phyloP scores from a whole-genome alignment of 2,888 invertebrate species.

The Drosophila anomelani region DNA sequence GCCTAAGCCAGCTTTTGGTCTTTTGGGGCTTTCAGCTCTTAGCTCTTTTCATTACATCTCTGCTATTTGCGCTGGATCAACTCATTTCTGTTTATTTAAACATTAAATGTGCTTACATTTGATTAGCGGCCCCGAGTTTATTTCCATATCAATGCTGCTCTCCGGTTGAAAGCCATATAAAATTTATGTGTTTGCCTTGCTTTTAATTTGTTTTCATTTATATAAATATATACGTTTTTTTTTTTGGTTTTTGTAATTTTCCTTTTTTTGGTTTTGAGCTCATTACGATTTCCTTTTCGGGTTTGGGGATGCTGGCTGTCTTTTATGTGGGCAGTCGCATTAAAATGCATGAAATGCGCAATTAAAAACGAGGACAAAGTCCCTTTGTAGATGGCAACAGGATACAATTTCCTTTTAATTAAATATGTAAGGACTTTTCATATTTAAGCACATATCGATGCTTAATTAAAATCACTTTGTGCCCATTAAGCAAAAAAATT shows the following conservation, averaged over 20 bases:
- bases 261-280: slow-evolving; percentile 25
- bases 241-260: slow-evolving; percentile 32
- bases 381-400: slow-evolving; percentile 42
- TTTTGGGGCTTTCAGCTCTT: slow-evolving; percentile 12
- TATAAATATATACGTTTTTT: neutral
- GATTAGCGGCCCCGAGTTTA: slow-evolving; percentile 65
- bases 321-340: slow-evolving; percentile 62
- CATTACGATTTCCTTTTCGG: slow-evolving; percentile 46
- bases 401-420: slow-evolving; percentile 64
- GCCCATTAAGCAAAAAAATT: slow-evolving; percentile 3
- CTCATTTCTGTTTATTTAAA: slow-evolving; percentile 62
- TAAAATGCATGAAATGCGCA: slow-evolving; percentile 53
- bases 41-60: slow-evolving; percentile 26
- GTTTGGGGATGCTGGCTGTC: slow-evolving; percentile 11
- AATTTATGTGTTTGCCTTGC: slow-evolving; percentile 56
- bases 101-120: slow-evolving; percentile 71
- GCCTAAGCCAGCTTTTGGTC: slow-evolving; percentile 14
- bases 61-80: slow-evolving; percentile 46
- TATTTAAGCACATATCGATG: slow-evolving; percentile 66
- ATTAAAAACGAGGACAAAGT: slow-evolving; percentile 35
- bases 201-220: slow-evolving; percentile 44
- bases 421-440: slow-evolving; percentile 53
- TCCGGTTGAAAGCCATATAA: slow-evolving; percentile 23
- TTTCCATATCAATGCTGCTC: slow-evolving; percentile 55
- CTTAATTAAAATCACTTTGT: slow-evolving; percentile 60